Evolutionary conservation across 2,888 invertebrate species (phyloP).

Genomic region (Eucera pruinosa): DNA sequence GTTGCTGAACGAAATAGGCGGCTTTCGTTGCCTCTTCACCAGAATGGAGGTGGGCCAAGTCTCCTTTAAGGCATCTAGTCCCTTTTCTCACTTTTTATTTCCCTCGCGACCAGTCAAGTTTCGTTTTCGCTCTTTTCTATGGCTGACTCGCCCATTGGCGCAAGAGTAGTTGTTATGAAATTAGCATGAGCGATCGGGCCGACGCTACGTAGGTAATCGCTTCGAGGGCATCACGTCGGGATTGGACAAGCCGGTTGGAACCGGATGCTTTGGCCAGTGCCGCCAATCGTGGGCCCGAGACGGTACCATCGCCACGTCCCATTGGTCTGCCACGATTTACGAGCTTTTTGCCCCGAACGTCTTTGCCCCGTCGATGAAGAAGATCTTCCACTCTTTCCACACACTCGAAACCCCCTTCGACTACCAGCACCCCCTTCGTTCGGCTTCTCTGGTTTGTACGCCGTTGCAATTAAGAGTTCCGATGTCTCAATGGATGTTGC

Average conservation of each 20-base stretch:
- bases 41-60: constrained; percentile 54
- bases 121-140: constrained; percentile 60
- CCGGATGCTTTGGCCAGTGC: constrained; percentile 71
- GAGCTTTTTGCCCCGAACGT: constrained; percentile 65
- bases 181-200: constrained; percentile 83
- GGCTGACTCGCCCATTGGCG: constrained; percentile 79
- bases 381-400: constrained; percentile 48
- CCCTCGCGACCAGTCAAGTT: constrained; percentile 18
- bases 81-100: constrained; percentile 38
- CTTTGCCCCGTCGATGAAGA: constrained; percentile 62
- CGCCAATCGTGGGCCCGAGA: constrained; percentile 75
- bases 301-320: constrained; percentile 71
- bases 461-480: constrained; percentile 68
- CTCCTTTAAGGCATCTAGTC: not conserved
- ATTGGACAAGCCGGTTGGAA: constrained; percentile 77
- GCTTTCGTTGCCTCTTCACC: constrained; percentile 59
- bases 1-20: constrained; percentile 61
- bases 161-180: constrained; percentile 83
- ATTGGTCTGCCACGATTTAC: constrained; percentile 75
- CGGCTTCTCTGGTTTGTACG: constrained; percentile 8
- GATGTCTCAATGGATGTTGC: constrained; percentile 69
- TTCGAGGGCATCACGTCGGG: constrained; percentile 75
- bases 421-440: constrained; percentile 10
- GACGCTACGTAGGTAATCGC: constrained; percentile 79
- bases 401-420: constrained; percentile 16